These are phyloP conservation scores for Heterodera schachtii DNA, from an alignment of 1,140 invertebrate species.

Conservation along the genomic window DNA sequence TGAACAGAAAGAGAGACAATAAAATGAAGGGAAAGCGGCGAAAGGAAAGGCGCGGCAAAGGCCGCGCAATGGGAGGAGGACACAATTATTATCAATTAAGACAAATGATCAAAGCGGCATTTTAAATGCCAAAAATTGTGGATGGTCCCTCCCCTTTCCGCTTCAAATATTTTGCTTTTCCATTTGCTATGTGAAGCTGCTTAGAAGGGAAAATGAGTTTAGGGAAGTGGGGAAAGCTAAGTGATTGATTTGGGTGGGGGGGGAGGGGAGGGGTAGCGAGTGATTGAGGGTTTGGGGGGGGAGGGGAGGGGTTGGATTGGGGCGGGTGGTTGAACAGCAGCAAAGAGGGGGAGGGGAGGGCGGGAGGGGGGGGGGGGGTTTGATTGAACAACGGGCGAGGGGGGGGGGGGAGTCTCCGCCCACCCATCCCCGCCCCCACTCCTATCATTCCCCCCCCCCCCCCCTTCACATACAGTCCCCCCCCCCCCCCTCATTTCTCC, in stretches of 20 bases:
- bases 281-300: not conserved
- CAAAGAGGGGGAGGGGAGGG: not conserved
- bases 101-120: not conserved
- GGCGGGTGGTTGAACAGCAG: not conserved
- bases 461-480: not conserved
- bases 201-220: no score
- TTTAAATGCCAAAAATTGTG: not conserved
- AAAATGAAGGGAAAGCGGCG: not conserved
- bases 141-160: no score
- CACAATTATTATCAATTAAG: not conserved
- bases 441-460: not conserved
- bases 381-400: not conserved
- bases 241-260: not conserved
- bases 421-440: not conserved
- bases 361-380: not conserved
- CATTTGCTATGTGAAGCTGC: no score
- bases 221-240: no score
- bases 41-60: not conserved
- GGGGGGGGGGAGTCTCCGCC: not conserved
- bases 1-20: not conserved
- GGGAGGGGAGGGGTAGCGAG: no score
- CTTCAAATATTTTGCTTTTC: no score
- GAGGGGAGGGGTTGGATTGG: no score
- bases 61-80: not conserved
- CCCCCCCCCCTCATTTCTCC: not conserved